Base-by-base conservation (phyloP, 2,888 invertebrate genomes). In the Eremobia ochroleuca region DNA sequence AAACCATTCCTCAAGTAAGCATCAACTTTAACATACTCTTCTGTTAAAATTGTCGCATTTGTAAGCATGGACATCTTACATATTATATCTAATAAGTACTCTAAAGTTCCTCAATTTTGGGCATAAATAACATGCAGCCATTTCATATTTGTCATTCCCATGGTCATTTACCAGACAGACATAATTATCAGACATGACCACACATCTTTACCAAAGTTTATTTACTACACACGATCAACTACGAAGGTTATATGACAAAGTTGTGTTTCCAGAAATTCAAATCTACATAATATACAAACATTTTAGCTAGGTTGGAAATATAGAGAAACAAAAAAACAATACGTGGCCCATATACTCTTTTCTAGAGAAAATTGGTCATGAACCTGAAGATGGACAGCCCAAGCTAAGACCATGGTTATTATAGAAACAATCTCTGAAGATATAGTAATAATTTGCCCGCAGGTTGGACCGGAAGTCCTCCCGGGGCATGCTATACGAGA, bases 401-500 rank as follows among this genome's bases (percentile, higher is more conserved):
- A 62, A 15, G 34, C 61, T 25, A 34, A 49, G 31, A n/a, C 15
- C 8, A 46, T 49, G 13, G 11, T 31, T 31, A 25, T 65, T 18
- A 28, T 4, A 13, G 2, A 15, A 61, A 28, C 5, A 18, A 79
- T 59, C 59, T 67, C 67, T 49, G 52, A 52, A 55, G 21, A n/a
- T 73, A 34, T 40, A 71, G 67, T 62, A 37, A 21, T 25, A 25
- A 73, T 64, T 82, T 77, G 28, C 72, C 68, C 40, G 13, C 94
- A 98, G 98, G 96, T 98, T 99, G 97, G 99, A 99, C 97, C 97
- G 98, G 92, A 98, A 98, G 96, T 98, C 99, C 74, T 98, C 99
- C 85, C 98, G 99, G 93, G 99, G 99, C 86, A 99, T 99, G 98
- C 98, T 99, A 89, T 99, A 98, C 97, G 99, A 99, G 97, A 99